Conservation (phyloP, 2,797 vertebrate species). For the Heteromormyrus szaboi region DNA sequence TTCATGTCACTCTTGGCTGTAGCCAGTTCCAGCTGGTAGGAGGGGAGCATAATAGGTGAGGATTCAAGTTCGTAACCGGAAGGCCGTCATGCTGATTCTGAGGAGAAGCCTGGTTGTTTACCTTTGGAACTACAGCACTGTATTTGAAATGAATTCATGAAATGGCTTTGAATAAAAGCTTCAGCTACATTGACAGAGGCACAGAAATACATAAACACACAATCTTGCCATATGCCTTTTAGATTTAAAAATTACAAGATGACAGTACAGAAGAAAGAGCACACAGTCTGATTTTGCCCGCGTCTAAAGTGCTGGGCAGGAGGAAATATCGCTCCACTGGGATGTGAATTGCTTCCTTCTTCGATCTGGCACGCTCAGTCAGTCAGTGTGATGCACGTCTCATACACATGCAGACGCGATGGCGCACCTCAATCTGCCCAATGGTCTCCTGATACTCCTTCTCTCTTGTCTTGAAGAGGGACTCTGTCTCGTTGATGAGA, state of each 20-base stretch:
- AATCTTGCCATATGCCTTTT: not conserved
- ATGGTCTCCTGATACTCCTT: constrained; percentile 98
- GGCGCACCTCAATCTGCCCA: constrained; percentile 88
- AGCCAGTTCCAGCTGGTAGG: constrained; percentile 75
- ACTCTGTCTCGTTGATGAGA: constrained; percentile 91
- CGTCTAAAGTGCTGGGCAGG: not conserved
- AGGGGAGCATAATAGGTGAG: not conserved
- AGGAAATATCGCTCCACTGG: not conserved
- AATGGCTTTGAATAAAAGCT: not conserved
- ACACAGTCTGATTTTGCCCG: not conserved
- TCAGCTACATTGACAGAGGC: not conserved
- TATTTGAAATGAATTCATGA: not conserved
- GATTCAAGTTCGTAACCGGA: not conserved
- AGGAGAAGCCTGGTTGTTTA: not conserved
- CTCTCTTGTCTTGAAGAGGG: constrained; percentile 91
- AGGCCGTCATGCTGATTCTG: not conserved
- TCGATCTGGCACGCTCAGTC: not conserved
- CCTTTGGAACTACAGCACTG: not conserved
- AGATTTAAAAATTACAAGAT: not conserved
- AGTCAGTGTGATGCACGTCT: not conserved
- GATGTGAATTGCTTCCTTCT: not conserved
- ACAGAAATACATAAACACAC: not conserved
- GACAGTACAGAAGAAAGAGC: not conserved
- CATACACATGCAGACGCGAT: not conserved
- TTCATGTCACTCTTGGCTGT: constrained; percentile 94